phyloP scores from a whole-genome alignment of 2,888 invertebrate species.

The Scrobipalpa atriplicella region DNA sequence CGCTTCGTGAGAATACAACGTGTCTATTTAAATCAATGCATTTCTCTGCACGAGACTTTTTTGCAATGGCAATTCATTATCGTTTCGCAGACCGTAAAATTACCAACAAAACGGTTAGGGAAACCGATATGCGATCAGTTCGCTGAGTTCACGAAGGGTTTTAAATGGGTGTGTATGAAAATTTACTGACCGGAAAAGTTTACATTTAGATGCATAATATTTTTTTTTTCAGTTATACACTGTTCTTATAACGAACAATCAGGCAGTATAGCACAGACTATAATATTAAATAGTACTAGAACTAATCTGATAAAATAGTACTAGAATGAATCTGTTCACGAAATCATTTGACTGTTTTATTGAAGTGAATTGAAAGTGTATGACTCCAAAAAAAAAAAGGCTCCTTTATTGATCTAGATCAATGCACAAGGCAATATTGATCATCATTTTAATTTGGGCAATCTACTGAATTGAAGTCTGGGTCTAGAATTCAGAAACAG shows the following conservation, averaged over 20 bases:
- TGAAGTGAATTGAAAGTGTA: no score
- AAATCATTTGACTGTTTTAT: no score
- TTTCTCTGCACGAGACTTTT: constrained; percentile 49
- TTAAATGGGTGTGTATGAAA: no score
- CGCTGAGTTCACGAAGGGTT: not conserved
- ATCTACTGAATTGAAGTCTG: not conserved
- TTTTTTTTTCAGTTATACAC: no score
- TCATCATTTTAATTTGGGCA: not conserved
- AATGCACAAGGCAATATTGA: not conserved
- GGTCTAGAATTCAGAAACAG: not conserved
- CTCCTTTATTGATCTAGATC: not conserved
- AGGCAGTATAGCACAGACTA: no score
- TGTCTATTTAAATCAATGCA: constrained; percentile 55
- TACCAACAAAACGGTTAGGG: constrained; percentile 10
- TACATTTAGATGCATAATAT: not conserved
- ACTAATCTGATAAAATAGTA: no score
- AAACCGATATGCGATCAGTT: constrained; percentile 15
- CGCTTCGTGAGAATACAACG: constrained; percentile 61
- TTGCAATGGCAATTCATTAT: constrained; percentile 29
- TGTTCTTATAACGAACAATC: no score
- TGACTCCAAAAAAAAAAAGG: no score
- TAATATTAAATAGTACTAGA: no score
- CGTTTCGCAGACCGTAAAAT: constrained; percentile 26
- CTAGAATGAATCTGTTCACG: no score
- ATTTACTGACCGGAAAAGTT: no score